Percentiles rank a stretch among this genome's conserved stretches.
phyloP scores from a whole-genome alignment of 2,888 invertebrate species.

The Cepaea hortensis region DNA sequence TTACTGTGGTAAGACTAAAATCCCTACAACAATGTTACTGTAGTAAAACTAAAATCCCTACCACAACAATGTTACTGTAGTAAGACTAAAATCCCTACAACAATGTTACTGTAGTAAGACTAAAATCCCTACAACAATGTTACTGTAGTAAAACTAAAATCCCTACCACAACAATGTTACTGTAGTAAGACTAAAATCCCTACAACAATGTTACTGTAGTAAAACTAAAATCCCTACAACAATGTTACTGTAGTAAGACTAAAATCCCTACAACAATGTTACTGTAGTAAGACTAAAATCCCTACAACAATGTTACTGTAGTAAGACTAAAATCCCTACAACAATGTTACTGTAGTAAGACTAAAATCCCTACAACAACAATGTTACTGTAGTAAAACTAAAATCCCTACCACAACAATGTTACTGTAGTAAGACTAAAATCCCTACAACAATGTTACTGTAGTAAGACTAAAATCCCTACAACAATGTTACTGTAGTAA shows the following conservation, averaged over 20 bases:
- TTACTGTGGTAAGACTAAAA: not conserved
- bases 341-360: not conserved
- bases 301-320: not conserved
- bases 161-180: not conserved
- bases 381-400: not conserved
- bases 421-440: not conserved
- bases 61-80: not conserved
- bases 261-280: not conserved
- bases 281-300: not conserved
- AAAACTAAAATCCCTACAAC: not conserved
- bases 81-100: not conserved
- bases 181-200: not conserved
- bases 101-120: not conserved
- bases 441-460: not conserved
- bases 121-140: not conserved
- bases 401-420: not conserved
- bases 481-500: not conserved
- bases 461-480: not conserved
- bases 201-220: not conserved
- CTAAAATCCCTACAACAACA: not conserved
- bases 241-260: not conserved
- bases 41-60: not conserved
- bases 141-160: not conserved
- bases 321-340: not conserved
- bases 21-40: not conserved